Evolutionary conservation across 2,888 invertebrate genomes (phyloP).

Genomic region (Drosophila flavopinicola): DNA sequence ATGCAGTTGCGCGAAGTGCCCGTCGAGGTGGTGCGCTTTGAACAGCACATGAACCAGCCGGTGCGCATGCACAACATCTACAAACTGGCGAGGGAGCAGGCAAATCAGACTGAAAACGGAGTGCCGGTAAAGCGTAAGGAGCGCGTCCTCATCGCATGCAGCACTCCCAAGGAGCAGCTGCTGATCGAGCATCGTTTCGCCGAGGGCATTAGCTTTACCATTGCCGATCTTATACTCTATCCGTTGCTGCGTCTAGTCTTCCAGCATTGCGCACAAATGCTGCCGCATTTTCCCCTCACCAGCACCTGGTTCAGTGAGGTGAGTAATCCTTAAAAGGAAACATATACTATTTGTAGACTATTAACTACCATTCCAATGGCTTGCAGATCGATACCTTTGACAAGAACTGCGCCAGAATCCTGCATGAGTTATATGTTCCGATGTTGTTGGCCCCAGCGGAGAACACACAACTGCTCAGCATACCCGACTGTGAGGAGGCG

Average conservation of each 20-base stretch:
- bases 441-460: constrained; percentile 36
- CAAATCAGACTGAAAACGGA: constrained; percentile 81
- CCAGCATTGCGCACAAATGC: constrained; percentile 81
- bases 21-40: constrained; percentile 90
- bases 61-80: constrained; percentile 93
- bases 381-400: constrained; percentile 79
- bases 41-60: constrained; percentile 93
- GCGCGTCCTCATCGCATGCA: constrained; percentile 84
- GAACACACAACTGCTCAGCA: constrained; percentile 47
- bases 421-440: constrained; percentile 69
- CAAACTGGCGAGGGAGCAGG: constrained; percentile 88
- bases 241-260: constrained; percentile 88
- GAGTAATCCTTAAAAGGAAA: neutral
- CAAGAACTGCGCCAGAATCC: constrained; percentile 63
- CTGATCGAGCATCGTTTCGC: constrained; percentile 89
- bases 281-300: constrained; percentile 86
- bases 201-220: constrained; percentile 92
- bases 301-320: constrained; percentile 87
- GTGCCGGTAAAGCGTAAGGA: constrained; percentile 64
- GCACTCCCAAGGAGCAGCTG: constrained; percentile 83
- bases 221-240: constrained; percentile 93
- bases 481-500: constrained; percentile 77
- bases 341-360: no score
- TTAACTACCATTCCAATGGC: neutral
- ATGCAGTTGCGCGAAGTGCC: constrained; percentile 86